Evolutionary conservation across 2,888 invertebrate genomes (phyloP), one percentile per base, ranked within the genome.

Genomic region (Hydriomena furcata): DNA sequence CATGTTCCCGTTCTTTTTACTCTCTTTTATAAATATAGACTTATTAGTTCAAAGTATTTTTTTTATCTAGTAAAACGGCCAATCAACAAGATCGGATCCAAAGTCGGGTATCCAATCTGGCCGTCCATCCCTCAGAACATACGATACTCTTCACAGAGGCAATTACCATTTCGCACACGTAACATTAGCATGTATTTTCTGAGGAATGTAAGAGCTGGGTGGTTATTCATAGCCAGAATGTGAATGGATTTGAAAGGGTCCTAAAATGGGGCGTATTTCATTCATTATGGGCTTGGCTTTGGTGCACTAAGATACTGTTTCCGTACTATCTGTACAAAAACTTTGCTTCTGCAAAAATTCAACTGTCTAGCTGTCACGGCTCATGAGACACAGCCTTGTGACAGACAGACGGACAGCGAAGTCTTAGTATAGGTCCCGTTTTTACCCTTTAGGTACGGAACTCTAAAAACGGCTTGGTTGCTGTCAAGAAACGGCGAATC

Each of bases 151-250:
- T 42, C 48, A 41, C 38, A 45, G 31, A 45, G 10, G 46, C 52
- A 46, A 52, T 46, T 52, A 52, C 52, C 31, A 52, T 46, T 52
- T 52, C 23, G 17, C 42, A 52, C 52, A 42, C 52, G 52, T 52
- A 46, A 51, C 41, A 42, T 37, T 31, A 31, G 37, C 52, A 28
- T 42, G 52, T 52, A 52, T 51, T 31, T 51, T 36, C 41, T 52
- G 52, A 52, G 46, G 42, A 51, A 51, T 51, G 45, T 37, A 20
- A 36, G 41, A 31, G 21, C 40, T 23, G 30, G 25, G 20, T 32
- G 34, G 42, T 46, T 52, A 52, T 52, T 52, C 46, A 52, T 52
- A 37, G 52, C 23, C 31, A 21, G 37, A 37, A 52, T 52, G 52
- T 32, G 52, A 52, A 52, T 52, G 52, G 52, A 37, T 52, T 52